These are phyloP conservation scores for Gryllus bimaculatus DNA, from an alignment of 1,140 invertebrate species.

Conservation along the genomic window DNA sequence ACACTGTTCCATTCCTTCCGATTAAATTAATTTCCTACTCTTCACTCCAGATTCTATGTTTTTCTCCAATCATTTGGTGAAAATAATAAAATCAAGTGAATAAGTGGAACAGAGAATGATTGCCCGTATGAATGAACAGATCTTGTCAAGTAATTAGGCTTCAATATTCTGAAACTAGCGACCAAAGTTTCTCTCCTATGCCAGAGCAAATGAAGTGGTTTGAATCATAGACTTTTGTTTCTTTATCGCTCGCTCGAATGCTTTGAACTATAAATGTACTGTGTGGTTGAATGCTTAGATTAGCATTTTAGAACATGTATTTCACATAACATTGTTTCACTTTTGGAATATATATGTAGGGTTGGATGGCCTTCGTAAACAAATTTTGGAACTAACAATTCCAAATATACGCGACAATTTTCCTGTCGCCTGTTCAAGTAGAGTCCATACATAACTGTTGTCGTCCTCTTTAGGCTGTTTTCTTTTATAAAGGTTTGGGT, in stretches of 20 bases:
- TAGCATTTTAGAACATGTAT: neutral
- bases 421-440: neutral
- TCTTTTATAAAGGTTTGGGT: neutral
- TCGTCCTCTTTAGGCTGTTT: constrained; percentile 1
- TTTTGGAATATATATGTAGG: neutral
- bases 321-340: neutral
- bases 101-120: neutral
- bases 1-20: neutral
- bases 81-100: neutral
- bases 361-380: neutral
- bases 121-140: neutral
- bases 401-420: neutral
- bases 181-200: neutral
- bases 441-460: neutral
- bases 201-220: neutral
- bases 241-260: neutral
- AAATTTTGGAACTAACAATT: neutral
- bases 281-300: neutral
- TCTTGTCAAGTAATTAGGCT: neutral
- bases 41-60: neutral
- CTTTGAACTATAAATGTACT: neutral
- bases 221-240: neutral
- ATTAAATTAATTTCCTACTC: neutral
- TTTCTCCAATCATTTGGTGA: neutral
- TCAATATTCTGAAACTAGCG: neutral